phyloP scores from a whole-genome alignment of 35 echinoderm and acorn worm species.

The Nesometra sesokonis region DNA sequence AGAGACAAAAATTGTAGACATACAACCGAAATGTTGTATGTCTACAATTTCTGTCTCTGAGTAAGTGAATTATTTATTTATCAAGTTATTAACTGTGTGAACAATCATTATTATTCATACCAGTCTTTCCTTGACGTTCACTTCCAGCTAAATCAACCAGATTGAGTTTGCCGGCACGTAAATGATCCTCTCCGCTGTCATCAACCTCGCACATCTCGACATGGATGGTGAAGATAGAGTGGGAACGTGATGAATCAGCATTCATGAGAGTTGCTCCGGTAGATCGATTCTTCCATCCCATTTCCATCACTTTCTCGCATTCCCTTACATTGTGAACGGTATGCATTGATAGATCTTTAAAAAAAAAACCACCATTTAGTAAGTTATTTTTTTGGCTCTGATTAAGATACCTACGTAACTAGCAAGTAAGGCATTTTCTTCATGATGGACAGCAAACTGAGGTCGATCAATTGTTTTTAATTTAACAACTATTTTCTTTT shows the following conservation, averaged over 20 bases:
- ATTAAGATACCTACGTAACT: no score
- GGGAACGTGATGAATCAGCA: slow-evolving; percentile 90
- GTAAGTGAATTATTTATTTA: no score
- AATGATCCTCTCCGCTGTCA: slow-evolving; percentile 69
- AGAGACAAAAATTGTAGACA: no score
- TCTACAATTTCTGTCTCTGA: no score
- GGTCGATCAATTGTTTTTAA: neutral
- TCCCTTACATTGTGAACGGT: slow-evolving; percentile 76
- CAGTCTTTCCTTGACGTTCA: slow-evolving; percentile 53
- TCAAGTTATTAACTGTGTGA: neutral
- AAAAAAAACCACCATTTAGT: neutral
- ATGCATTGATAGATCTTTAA: slow-evolving; percentile 78
- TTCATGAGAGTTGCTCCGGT: slow-evolving; percentile 87
- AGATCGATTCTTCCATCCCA: slow-evolving; percentile 92
- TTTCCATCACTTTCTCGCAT: slow-evolving; percentile 76
- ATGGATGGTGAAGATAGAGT: slow-evolving; percentile 99
- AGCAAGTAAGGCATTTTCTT: no score
- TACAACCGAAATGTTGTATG: no score
- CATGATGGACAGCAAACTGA: neutral
- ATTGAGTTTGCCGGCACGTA: slow-evolving; percentile 57
- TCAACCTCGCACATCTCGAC: slow-evolving; percentile 94
- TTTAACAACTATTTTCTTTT: no score
- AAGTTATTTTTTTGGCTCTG: no score
- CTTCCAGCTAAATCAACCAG: slow-evolving; percentile 56
- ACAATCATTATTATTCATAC: neutral